A percentile compares a stretch with the other conserved stretches of the same genome.
These are phyloP conservation scores for Diorhabda carinulata DNA, from an alignment of 1,140 invertebrate species.

Conservation along the genomic window DNA sequence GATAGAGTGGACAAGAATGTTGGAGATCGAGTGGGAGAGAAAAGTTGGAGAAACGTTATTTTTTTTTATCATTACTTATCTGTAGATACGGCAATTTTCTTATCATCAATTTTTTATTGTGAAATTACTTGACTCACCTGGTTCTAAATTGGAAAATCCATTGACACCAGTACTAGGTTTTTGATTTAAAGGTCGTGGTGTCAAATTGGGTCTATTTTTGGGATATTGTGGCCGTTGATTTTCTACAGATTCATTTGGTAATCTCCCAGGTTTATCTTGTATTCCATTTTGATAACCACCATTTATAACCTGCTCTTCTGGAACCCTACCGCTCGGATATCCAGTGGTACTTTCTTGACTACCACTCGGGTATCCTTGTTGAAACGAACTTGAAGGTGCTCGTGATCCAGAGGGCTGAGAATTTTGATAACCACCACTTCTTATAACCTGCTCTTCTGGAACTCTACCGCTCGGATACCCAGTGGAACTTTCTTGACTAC, in stretches of 20 bases:
- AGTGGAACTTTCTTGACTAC: conserved; percentile 12
- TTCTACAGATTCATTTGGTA: background rate
- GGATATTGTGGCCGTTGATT: background rate
- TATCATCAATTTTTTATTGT: too few relatives aligned
- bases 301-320: conserved; percentile 12
- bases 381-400: background rate
- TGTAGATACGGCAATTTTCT: conserved; percentile 10
- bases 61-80: too few relatives aligned
- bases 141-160: conserved; percentile 20
- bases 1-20: too few relatives aligned
- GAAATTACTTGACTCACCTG: background rate
- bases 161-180: conserved; percentile 35
- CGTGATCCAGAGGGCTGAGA: too few relatives aligned
- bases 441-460: too few relatives aligned
- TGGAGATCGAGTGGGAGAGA: too few relatives aligned
- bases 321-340: conserved; percentile 22
- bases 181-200: conserved; percentile 10
- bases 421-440: too few relatives aligned
- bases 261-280: background rate
- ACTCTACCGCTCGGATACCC: background rate
- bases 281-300: background rate
- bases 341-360: conserved; percentile 13
- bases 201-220: background rate
- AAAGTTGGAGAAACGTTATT: too few relatives aligned
- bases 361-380: conserved; percentile 35